A percentile compares a stretch with the other conserved stretches of the same genome.
phyloP scores from a whole-genome alignment of 2,888 invertebrate species.

The Phengaris arion region DNA sequence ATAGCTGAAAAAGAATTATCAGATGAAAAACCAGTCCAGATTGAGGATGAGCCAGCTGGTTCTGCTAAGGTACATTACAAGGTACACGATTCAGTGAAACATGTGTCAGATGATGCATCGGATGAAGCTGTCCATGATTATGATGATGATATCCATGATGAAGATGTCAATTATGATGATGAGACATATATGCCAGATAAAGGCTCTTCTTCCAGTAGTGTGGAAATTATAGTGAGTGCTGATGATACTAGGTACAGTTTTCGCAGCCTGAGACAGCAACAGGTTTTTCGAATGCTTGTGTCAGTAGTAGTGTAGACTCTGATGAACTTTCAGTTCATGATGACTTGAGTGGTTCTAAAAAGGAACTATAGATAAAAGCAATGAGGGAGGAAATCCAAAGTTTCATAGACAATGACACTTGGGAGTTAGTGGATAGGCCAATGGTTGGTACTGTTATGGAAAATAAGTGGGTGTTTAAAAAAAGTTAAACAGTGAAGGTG shows the following conservation, averaged over 20 bases:
- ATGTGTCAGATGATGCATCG: background rate
- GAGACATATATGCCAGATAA: slow-evolving; percentile 17
- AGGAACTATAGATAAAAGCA: background rate
- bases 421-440: background rate
- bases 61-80: background rate
- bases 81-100: background rate
- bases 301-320: background rate
- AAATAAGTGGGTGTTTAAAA: slow-evolving; percentile 31
- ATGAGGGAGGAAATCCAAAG: background rate
- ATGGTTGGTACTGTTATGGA: background rate
- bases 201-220: slow-evolving; percentile 23
- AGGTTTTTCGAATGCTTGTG: slow-evolving; percentile 31
- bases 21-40: background rate
- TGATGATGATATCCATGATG: background rate
- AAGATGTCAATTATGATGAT: background rate
- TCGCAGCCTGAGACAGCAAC: slow-evolving; percentile 25
- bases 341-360: slow-evolving; percentile 35
- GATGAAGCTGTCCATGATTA: background rate
- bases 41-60: background rate
- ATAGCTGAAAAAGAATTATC: slow-evolving; percentile 37
- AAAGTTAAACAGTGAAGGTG: slow-evolving; percentile 20
- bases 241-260: background rate
- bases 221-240: slow-evolving; percentile 2
- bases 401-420: slow-evolving; percentile 14
- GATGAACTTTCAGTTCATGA: slow-evolving; percentile 32